Conservation (phyloP, 2,888 invertebrate genomes). For the Tortricodes alternella region DNA sequence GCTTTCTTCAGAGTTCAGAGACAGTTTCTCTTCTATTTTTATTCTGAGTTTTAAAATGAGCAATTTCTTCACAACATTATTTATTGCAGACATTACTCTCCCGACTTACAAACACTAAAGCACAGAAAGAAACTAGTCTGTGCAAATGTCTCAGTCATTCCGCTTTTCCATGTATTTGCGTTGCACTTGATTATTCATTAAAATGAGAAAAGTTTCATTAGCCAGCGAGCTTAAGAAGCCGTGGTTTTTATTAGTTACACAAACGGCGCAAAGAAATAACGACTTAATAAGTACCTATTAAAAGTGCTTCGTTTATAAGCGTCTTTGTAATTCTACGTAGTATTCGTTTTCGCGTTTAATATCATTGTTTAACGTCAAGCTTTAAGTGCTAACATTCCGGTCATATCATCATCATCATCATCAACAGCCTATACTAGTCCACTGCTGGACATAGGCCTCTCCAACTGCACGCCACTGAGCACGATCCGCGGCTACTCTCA, state of each 20-base stretch:
- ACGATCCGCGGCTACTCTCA: no score
- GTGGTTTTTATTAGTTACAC: slow-evolving; percentile 2
- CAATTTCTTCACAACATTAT: slow-evolving; percentile 14
- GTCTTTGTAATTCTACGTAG: background rate
- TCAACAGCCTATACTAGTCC: no score
- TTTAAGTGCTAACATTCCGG: no score
- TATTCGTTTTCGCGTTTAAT: no score
- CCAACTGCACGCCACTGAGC: no score
- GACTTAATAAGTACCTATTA: background rate
- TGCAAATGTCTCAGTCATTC: background rate
- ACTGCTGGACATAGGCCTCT: no score
- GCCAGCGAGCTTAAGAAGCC: background rate
- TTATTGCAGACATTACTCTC: slow-evolving; percentile 5
- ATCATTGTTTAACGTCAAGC: no score
- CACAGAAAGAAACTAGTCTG: background rate
- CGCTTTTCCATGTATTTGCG: slow-evolving; percentile 3
- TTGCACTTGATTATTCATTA: slow-evolving; percentile 17
- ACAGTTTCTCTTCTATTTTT: no score
- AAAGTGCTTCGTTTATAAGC: background rate
- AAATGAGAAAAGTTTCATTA: slow-evolving; percentile 10
- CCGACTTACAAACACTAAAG: background rate
- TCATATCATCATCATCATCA: no score
- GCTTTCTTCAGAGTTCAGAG: background rate
- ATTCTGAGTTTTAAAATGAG: slow-evolving; percentile 14
- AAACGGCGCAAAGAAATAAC: background rate